Percentiles rank a stretch among this genome's conserved stretches.
These are phyloP conservation scores for Chaetodon trifasciatus DNA, from an alignment of 2,797 vertebrate genomes.

Conservation along the genomic window DNA sequence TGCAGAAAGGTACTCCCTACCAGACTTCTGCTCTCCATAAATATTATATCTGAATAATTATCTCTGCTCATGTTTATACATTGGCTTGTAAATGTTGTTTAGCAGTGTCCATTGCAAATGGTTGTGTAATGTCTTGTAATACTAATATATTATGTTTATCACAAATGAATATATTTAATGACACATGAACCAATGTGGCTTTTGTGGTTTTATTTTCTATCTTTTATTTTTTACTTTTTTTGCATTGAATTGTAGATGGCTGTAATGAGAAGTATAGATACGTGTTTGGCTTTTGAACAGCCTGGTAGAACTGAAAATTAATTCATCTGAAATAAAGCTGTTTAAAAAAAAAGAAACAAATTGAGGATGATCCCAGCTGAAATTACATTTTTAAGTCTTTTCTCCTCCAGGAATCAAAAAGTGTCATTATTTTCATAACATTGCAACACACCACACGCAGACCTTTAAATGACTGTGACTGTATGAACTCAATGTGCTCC, in stretches of 20 bases:
- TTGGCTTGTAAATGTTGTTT: conserved; percentile 94
- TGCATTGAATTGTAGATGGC: conserved; percentile 83
- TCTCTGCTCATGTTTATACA: conserved; percentile 84
- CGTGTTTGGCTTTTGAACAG: conserved; percentile 89
- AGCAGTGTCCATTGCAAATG: conserved; percentile 91
- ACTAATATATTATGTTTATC: conserved; percentile 99
- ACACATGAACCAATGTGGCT: conserved; percentile 92
- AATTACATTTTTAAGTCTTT: conserved; percentile 6
- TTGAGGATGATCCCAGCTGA: conserved; percentile 1
- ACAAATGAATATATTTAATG: conserved; percentile 99
- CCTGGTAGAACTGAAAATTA: conserved; percentile 90
- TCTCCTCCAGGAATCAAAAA: background rate
- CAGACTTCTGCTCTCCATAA: conserved; percentile 60
- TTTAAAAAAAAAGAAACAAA: conserved; percentile 62
- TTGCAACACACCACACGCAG: background rate
- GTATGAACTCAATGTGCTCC: background rate
- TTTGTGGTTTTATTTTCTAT: conserved; percentile 84
- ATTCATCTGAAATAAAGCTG: conserved; percentile 93
- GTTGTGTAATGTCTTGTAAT: conserved; percentile 93
- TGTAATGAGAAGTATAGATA: conserved; percentile 87
- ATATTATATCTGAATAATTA: conserved; percentile 67
- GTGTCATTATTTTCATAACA: background rate
- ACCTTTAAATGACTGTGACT: background rate
- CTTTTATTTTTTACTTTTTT: conserved; percentile 74
- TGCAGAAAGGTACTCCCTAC: conserved; percentile 69